phyloP scores from a whole-genome alignment of 1,140 invertebrate genomes.

The Lordiphosa mommai region DNA sequence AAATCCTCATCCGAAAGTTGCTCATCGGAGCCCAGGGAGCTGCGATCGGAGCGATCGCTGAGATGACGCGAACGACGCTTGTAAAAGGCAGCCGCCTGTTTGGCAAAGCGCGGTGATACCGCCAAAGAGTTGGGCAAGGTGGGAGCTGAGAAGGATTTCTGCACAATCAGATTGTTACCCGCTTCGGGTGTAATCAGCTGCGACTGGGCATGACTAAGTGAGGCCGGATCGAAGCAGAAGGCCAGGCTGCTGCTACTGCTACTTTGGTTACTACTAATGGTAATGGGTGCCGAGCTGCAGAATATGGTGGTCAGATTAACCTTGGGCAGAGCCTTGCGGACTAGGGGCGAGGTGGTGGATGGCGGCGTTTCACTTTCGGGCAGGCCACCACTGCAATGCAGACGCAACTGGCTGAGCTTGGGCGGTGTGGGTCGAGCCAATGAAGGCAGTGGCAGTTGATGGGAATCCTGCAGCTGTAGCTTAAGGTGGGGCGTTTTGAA shows the following conservation, averaged over 20 bases:
- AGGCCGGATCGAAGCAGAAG: slow-evolving; percentile 57
- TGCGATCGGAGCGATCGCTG: slow-evolving; percentile 77
- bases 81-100: slow-evolving; percentile 65
- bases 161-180: slow-evolving; percentile 41
- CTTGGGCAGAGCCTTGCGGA: slow-evolving; percentile 67
- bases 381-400: slow-evolving; percentile 24
- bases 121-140: slow-evolving; percentile 69
- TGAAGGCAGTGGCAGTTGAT: slow-evolving; percentile 21
- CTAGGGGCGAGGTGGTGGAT: slow-evolving; percentile 25
- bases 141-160: slow-evolving; percentile 77
- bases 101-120: slow-evolving; percentile 71
- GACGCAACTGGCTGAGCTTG: slow-evolving; percentile 47
- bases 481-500: slow-evolving; percentile 67
- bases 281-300: slow-evolving; percentile 64
- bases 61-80: slow-evolving; percentile 75
- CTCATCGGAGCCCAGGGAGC: slow-evolving; percentile 74
- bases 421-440: slow-evolving; percentile 11
- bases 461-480: slow-evolving; percentile 42
- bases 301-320: slow-evolving; percentile 74
- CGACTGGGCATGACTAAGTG: slow-evolving; percentile 41
- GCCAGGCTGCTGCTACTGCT: slow-evolving; percentile 24
- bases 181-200: slow-evolving; percentile 35
- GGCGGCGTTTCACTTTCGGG: slow-evolving; percentile 48
- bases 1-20: slow-evolving; percentile 77
- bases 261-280: slow-evolving; percentile 29